Conservation (phyloP, 1,140 invertebrate genomes). For the Micrasema longulum region DNA sequence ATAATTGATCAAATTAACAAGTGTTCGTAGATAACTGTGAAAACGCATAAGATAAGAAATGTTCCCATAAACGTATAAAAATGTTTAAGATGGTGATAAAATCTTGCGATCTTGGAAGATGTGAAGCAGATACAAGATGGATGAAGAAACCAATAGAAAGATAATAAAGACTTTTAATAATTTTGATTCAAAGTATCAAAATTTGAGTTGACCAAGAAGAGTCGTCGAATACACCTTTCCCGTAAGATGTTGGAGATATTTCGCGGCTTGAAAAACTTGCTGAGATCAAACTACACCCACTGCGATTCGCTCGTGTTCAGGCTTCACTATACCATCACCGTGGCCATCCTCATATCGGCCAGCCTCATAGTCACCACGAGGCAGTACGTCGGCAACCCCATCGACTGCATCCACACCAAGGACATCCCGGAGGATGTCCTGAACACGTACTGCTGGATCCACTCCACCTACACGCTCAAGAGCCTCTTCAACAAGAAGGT, state of each 20-base stretch:
- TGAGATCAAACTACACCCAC: conserved; percentile 92
- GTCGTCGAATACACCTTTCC: no score
- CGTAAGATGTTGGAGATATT: conserved; percentile 92
- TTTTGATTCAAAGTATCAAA: no score
- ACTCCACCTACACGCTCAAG: conserved; percentile 88
- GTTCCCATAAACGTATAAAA: no score
- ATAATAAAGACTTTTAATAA: no score
- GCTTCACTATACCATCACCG: conserved; percentile 92
- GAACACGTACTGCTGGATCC: conserved; percentile 97
- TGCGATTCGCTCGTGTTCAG: conserved; percentile 93
- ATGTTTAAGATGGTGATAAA: no score
- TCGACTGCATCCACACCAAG: conserved; percentile 95
- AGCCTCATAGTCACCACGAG: conserved; percentile 95
- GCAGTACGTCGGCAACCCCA: conserved; percentile 96
- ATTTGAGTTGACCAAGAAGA: no score
- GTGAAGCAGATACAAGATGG: no score
- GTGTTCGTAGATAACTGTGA: no score
- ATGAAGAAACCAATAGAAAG: no score
- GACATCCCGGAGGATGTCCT: conserved; percentile 91
- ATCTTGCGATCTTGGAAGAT: no score
- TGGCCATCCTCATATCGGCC: conserved; percentile 91
- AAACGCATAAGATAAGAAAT: no score
- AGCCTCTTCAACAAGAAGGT: conserved; percentile 75
- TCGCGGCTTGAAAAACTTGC: conserved; percentile 91
- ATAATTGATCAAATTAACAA: no score